Percentiles rank a stretch among this genome's conserved stretches.
These are phyloP conservation scores for Callospermophilus lateralis DNA, from an alignment of 2,113 vertebrate species.

Conservation along the genomic window DNA sequence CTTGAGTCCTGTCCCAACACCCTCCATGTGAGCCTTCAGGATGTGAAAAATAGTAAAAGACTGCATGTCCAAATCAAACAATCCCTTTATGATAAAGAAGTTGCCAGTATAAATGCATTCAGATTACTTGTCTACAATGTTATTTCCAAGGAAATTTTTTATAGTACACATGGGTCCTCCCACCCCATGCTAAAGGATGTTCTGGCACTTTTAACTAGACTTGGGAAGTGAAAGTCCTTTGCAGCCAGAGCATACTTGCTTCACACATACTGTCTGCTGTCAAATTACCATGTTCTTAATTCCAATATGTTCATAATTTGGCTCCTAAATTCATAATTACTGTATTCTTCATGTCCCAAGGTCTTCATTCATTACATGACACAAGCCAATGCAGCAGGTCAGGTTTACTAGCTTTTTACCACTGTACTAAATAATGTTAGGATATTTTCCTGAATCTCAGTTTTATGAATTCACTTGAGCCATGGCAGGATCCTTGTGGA, in stretches of 20 bases:
- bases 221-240: background rate
- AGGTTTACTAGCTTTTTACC: background rate
- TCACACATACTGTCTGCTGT: background rate
- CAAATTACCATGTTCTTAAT: background rate
- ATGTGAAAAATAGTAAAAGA: conserved; percentile 12
- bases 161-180: background rate
- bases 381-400: background rate
- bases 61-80: background rate
- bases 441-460: background rate
- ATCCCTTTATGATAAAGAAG: background rate
- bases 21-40: background rate
- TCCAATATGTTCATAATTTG: background rate
- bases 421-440: background rate
- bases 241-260: background rate
- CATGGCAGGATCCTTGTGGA: background rate
- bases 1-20: background rate
- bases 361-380: background rate
- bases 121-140: background rate
- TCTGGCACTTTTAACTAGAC: background rate
- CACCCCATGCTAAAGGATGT: background rate
- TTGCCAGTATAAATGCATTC: background rate
- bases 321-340: background rate
- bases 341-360: background rate
- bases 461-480: background rate
- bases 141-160: background rate